These are phyloP conservation scores for Lysiphlebus fabarum DNA, from an alignment of 1,140 invertebrate species.

Conservation along the genomic window DNA sequence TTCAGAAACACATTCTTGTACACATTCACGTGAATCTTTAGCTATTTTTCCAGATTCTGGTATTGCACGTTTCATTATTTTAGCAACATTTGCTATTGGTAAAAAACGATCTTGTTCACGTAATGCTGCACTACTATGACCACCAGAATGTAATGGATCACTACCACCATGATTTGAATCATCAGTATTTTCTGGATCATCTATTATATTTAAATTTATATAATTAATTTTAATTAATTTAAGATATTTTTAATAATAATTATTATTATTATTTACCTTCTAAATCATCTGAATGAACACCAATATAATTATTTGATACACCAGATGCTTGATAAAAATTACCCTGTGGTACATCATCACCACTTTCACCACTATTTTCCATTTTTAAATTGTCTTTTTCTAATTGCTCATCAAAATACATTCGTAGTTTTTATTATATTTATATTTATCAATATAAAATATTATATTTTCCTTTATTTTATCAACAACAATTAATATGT, in stretches of 20 bases:
- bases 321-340: constrained; percentile 46
- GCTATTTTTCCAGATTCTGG: constrained; percentile 96
- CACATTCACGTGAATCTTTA: constrained; percentile 98
- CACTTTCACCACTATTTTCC: constrained; percentile 59
- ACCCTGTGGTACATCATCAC: constrained; percentile 41
- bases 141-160: constrained; percentile 55
- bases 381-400: constrained; percentile 33
- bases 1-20: constrained; percentile 99
- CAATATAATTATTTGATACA: constrained; percentile 47
- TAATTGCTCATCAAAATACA: background rate
- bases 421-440: background rate
- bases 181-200: constrained; percentile 68
- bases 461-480: too few relatives aligned
- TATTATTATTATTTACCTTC: constrained; percentile 45
- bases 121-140: constrained; percentile 55
- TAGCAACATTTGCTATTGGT: constrained; percentile 97
- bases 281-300: constrained; percentile 54
- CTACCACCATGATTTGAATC: constrained; percentile 64
- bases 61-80: constrained; percentile 98
- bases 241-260: constrained; percentile 16
- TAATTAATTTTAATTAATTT: constrained; percentile 28
- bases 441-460: too few relatives aligned
- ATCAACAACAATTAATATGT: too few relatives aligned
- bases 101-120: constrained; percentile 92
- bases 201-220: constrained; percentile 26